These are phyloP conservation scores for Phlogophora meticulosa DNA, from an alignment of 2,888 invertebrate genomes.

Conservation along the genomic window DNA sequence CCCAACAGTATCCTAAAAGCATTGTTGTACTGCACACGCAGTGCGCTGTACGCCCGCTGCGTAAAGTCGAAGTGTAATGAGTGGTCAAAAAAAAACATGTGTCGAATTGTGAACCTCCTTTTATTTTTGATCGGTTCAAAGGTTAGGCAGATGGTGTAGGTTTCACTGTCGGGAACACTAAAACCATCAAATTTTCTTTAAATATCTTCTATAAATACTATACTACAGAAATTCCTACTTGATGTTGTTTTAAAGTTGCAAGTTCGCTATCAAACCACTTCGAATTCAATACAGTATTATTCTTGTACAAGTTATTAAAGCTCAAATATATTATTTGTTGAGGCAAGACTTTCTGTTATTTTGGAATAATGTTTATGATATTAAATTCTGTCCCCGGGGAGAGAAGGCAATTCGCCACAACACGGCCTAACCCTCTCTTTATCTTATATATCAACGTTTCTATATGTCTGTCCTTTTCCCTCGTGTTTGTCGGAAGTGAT, in stretches of 20 bases:
- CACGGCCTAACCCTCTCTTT: slow-evolving; percentile 53
- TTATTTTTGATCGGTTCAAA: no score
- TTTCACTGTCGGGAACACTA: no score
- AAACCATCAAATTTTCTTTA: not conserved
- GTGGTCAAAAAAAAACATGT: no score
- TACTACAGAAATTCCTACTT: slow-evolving; percentile 22
- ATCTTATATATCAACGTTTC: slow-evolving; percentile 45
- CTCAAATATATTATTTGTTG: slow-evolving; percentile 65
- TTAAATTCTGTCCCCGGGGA: slow-evolving; percentile 72
- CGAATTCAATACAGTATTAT: slow-evolving; percentile 58
- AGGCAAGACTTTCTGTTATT: slow-evolving; percentile 69
- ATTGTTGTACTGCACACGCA: no score
- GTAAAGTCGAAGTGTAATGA: no score
- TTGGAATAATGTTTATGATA: slow-evolving; percentile 73
- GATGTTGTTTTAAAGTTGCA: slow-evolving; percentile 39
- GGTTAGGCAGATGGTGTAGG: no score
- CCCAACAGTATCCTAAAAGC: no score
- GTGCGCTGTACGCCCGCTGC: no score
- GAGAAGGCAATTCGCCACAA: slow-evolving; percentile 63
- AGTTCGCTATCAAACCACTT: slow-evolving; percentile 28
- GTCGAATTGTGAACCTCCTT: no score
- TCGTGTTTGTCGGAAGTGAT: slow-evolving; percentile 56
- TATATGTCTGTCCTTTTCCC: slow-evolving; percentile 40
- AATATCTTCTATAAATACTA: not conserved
- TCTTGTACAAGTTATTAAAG: slow-evolving; percentile 65